Percentiles rank a stretch among this genome's conserved stretches.
Conservation (phyloP, 37 sponge, comb jelly and placozoan genomes). For the Halichondria panicea region DNA sequence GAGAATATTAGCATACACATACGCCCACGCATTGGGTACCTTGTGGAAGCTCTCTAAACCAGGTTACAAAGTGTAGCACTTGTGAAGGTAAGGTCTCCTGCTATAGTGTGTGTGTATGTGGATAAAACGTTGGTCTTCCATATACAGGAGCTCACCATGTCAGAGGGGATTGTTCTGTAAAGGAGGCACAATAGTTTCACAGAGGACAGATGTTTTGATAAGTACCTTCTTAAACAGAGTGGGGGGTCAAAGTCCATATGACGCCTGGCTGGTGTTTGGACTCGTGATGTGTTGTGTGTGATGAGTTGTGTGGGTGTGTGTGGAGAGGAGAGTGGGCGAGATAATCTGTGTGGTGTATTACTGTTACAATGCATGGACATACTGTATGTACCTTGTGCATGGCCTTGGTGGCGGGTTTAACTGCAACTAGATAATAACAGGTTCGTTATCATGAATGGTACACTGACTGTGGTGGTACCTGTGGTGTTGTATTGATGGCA, state of each 20-base stretch:
- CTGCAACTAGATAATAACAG: background rate
- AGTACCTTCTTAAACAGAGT: too few relatives aligned
- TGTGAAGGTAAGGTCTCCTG: constrained; percentile 13
- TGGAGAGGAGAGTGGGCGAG: background rate
- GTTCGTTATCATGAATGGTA: background rate
- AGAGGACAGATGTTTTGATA: too few relatives aligned
- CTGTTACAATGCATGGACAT: background rate
- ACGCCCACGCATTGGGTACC: constrained; percentile 16
- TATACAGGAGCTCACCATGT: too few relatives aligned
- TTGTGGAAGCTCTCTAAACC: constrained; percentile 53
- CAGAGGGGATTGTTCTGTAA: too few relatives aligned
- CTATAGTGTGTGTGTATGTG: background rate
- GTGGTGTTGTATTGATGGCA: constrained; percentile 3
- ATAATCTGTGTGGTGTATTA: background rate
- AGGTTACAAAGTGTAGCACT: constrained; percentile 34
- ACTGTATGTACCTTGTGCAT: too few relatives aligned
- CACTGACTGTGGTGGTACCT: background rate
- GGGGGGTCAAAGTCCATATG: too few relatives aligned
- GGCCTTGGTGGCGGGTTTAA: background rate
- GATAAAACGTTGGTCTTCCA: too few relatives aligned
- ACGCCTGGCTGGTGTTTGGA: too few relatives aligned
- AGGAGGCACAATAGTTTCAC: too few relatives aligned
- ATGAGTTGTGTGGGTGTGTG: background rate
- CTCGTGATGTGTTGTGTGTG: too few relatives aligned
- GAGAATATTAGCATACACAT: background rate